Percentiles rank a stretch among this genome's conserved stretches.
These are phyloP conservation scores for Pelusios castaneus DNA, from an alignment of 2,113 vertebrate species.

Conservation along the genomic window DNA sequence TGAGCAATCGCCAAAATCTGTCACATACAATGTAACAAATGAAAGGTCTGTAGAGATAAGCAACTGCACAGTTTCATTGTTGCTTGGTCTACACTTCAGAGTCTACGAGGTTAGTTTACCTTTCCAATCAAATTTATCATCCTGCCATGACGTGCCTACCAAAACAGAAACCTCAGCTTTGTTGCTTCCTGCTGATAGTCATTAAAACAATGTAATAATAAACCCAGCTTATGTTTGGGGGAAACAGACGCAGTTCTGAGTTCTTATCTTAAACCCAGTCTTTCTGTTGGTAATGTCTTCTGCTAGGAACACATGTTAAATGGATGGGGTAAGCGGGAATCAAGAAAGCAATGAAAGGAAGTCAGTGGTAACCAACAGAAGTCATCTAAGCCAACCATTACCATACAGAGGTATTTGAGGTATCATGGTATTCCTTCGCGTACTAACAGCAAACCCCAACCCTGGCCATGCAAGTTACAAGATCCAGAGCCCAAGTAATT, in stretches of 20 bases:
- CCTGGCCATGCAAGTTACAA: background rate
- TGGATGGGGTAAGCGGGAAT: background rate
- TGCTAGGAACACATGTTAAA: background rate
- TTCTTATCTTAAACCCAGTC: background rate
- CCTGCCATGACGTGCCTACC: slow-evolving; percentile 17
- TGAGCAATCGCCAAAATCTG: background rate
- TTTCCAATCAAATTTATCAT: slow-evolving; percentile 50
- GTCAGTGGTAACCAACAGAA: background rate
- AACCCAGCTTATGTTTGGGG: rapidly evolving
- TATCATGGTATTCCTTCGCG: background rate
- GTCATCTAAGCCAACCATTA: background rate
- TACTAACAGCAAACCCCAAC: slow-evolving; percentile 9
- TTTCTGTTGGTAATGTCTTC: background rate
- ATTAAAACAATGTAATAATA: background rate
- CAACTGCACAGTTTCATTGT: background rate
- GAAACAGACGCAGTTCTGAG: background rate
- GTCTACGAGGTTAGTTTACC: background rate
- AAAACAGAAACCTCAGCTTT: background rate
- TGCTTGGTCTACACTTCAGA: background rate
- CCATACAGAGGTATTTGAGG: background rate
- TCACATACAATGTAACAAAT: background rate
- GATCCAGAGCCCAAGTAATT: rapidly evolving
- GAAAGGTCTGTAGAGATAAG: background rate
- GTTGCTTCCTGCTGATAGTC: background rate
- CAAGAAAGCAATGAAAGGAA: background rate